phyloP scores from a whole-genome alignment of 2,113 vertebrate species.

The Athene noctua region DNA sequence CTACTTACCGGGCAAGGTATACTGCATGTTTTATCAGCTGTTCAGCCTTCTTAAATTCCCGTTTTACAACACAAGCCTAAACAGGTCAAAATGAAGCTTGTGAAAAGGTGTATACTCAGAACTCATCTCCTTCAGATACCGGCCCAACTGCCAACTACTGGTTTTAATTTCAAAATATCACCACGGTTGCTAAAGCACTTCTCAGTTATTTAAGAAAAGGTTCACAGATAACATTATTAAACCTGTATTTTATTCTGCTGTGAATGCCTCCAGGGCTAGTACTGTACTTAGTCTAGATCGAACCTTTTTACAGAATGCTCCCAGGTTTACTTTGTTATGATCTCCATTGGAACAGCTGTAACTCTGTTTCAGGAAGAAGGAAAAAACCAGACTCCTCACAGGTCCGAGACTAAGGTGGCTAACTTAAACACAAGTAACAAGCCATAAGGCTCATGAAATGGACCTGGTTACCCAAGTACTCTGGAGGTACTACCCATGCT shows the following conservation, averaged over 20 bases:
- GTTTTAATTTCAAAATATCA: rapidly evolving
- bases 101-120: background rate
- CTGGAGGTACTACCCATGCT: background rate
- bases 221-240: background rate
- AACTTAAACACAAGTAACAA: background rate
- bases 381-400: background rate
- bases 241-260: background rate
- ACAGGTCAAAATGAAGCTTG: background rate
- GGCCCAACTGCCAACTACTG: too few species aligned
- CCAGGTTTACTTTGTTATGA: background rate
- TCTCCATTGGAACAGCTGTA: background rate
- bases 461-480: background rate
- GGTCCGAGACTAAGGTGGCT: background rate
- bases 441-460: background rate
- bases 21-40: conserved; percentile 98
- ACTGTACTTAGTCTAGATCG: background rate
- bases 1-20: conserved; percentile 90
- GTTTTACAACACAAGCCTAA: conserved; percentile 97
- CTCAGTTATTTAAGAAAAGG: background rate
- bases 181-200: background rate
- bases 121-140: background rate
- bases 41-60: conserved; percentile 98
- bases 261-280: background rate
- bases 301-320: background rate
- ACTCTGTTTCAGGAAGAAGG: background rate